phyloP scores from a whole-genome alignment of 1,140 invertebrate genomes.

The Mya arenaria region DNA sequence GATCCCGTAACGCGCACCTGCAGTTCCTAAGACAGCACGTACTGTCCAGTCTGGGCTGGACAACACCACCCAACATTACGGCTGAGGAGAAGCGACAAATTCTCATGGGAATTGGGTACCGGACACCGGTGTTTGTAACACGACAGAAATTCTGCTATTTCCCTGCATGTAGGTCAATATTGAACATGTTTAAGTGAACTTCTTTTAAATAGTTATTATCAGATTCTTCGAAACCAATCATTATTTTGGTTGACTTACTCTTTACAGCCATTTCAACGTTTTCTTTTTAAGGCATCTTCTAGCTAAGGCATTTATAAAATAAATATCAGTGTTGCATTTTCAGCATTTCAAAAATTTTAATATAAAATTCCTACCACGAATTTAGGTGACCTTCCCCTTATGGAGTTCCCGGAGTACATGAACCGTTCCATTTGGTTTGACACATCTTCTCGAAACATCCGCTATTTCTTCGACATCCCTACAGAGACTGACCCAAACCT shows the following conservation, averaged over 20 bases:
- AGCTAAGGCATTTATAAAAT: no score
- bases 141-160: conserved; percentile 40
- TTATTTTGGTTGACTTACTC: neutral
- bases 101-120: neutral
- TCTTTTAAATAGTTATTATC: neutral
- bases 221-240: neutral
- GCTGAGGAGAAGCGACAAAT: conserved; percentile 28
- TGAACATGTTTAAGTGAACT: neutral
- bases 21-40: conserved; percentile 31
- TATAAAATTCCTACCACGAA: no score
- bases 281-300: no score
- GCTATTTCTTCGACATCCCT: conserved; percentile 39
- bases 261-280: no score
- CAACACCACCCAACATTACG: conserved; percentile 31
- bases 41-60: conserved; percentile 35
- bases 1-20: conserved; percentile 15
- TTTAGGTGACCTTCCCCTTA: conserved; percentile 40
- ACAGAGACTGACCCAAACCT: conserved; percentile 25
- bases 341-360: no score
- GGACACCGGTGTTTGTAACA: conserved; percentile 31
- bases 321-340: no score
- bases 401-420: conserved; percentile 46
- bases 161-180: conserved; percentile 43
- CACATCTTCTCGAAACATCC: conserved; percentile 27
- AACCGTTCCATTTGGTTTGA: conserved; percentile 53